A percentile compares a stretch with the other conserved stretches of the same genome.
Conservation (phyloP, 2,113 vertebrate genomes). For the Grammomys surdaster region DNA sequence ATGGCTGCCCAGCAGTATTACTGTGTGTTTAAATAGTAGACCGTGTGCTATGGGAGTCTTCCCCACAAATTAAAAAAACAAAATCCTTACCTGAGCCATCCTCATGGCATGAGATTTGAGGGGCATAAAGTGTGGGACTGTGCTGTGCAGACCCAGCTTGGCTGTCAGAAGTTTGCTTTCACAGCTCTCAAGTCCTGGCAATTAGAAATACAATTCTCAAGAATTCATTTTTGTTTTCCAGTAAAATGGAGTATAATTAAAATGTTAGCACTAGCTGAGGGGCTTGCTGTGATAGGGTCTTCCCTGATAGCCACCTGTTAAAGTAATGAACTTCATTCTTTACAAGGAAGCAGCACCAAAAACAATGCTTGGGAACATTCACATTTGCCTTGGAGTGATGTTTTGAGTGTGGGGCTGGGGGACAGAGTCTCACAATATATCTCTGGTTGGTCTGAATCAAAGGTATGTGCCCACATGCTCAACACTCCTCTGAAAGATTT, state of each 20-base stretch:
- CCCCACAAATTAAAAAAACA: not conserved
- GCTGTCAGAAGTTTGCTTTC: constrained; percentile 34
- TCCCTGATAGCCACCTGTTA: not conserved
- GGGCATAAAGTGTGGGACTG: not conserved
- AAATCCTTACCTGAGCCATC: not conserved
- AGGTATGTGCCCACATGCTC: not conserved
- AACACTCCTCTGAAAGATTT: not conserved
- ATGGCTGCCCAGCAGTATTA: not conserved
- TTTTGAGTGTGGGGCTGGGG: not conserved
- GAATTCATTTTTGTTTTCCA: not conserved
- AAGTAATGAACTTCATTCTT: constrained; percentile 11
- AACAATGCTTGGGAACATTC: not conserved
- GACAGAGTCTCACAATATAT: not conserved
- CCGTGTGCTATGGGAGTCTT: not conserved
- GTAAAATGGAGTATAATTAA: constrained; percentile 26
- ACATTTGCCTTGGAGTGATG: not conserved
- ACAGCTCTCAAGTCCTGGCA: not conserved
- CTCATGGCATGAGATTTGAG: not conserved
- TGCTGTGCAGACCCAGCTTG: not conserved
- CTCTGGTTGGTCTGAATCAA: not conserved
- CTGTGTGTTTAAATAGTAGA: not conserved
- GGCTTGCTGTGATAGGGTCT: not conserved
- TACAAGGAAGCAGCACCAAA: not conserved
- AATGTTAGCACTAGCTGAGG: not conserved
- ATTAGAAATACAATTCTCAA: not conserved